Base-by-base conservation (phyloP, 37 sponge, comb jelly and placozoan species). In the Halichondria panicea region DNA sequence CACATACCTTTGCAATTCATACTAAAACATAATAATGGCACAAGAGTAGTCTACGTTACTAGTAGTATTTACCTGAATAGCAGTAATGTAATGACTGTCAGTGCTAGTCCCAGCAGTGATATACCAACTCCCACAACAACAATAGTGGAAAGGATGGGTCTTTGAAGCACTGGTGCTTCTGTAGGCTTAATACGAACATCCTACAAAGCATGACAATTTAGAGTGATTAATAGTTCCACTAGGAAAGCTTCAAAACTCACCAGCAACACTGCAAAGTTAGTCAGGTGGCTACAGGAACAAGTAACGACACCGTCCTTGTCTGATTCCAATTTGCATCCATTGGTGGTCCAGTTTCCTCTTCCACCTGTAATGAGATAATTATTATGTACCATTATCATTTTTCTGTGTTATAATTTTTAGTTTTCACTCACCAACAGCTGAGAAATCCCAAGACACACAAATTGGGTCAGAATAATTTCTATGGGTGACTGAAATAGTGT, bases 261-360 rank as follows among this genome's bases (percentile, higher is more conserved):
- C 77, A 68, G 71, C 3, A 84, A 55, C 22, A 39, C 37, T 15
- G 88, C 88, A 77, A 88, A 88, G 76, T 88, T 88, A n/a, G 88
- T 88, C 55, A 88, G 82, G 37, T 88, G 88, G 55, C 43, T 81
- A 37, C 88, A 88, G n/a, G 61, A 48, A 53, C 88, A 88, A 13
- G 30, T 61, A 19, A 59, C 78, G 1, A 22, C 38, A 19, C 41
- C 39, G 13, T 53, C 35, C 19, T 27, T 41, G n/a, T 42, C 56
- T 21, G 28, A 28, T 1, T 41, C 53, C 1, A 43, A 25, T 21
- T n/a, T 21, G 39, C 84, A 83, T 18, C 84, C 84, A 22, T 68
- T 40, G 22, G 19, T 39, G 18, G 63, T 66, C 82, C 82, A 81
- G 32, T 48, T 55, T 21, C 73, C 82, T 18, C 3, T 22, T 21